phyloP scores from a whole-genome alignment of 2,113 vertebrate genomes.

The Cyanoramphus novaezelandiae region DNA sequence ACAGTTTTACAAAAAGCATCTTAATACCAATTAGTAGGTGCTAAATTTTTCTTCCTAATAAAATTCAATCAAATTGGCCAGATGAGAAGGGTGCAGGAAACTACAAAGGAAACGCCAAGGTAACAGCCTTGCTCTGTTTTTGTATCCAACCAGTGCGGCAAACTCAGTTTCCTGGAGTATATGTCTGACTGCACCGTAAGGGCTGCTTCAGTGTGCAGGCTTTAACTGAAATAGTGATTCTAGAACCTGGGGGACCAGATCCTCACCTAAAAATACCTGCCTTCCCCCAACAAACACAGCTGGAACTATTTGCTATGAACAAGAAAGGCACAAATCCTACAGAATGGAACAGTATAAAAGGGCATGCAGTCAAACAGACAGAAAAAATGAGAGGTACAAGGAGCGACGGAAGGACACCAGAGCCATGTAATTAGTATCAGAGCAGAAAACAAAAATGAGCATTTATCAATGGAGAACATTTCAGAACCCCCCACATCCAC shows the following conservation, averaged over 20 bases:
- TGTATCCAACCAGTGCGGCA: not conserved
- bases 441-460: not conserved
- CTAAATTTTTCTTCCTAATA: not conserved
- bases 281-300: not conserved
- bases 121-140: not conserved
- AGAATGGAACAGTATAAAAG: not conserved
- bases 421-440: not conserved
- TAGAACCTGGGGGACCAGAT: not conserved
- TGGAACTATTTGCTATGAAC: not conserved
- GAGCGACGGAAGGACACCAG: not conserved
- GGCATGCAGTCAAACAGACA: not conserved
- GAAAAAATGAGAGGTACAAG: not conserved
- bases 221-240: not conserved
- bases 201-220: not conserved
- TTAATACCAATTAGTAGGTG: not conserved
- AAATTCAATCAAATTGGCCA: not conserved
- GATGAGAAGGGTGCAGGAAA: not conserved
- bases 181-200: not conserved
- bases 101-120: not conserved
- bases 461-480: not conserved
- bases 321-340: not conserved
- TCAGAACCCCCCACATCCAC: not conserved
- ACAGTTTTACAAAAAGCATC: not conserved
- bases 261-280: not conserved
- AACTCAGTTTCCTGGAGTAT: not conserved